Evolutionary conservation across 2,113 vertebrate species (phyloP), one percentile per base, ranked within the genome.

Genomic region (Epinephelus lanceolatus): DNA sequence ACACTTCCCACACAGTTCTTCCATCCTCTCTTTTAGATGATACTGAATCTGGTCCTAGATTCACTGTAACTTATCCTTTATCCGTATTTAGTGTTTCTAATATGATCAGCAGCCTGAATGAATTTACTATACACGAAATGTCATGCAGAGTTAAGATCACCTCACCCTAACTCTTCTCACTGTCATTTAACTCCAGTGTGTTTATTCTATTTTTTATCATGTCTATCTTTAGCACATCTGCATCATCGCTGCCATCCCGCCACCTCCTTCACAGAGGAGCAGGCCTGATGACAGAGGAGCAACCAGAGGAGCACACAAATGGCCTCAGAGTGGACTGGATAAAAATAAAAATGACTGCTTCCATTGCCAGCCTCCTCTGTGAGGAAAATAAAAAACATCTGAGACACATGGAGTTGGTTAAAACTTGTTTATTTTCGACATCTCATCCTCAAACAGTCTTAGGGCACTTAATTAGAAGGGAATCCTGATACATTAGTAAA

Each of bases 191-290:
- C 33, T 17, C 45, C 45, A 21, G 7, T 12, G 6, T 76, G 6
- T 45, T 68, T 15, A 52, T 14, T 53, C 9, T 21, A 19, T 33
- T 5, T 63, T 67, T 79, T 57, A 33, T 63, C 27, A 21, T 40
- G 10, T 73, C 21, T 23, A 9, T 68, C 33, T 70, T 27, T 30
- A 95, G 94, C 71, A 55, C 84, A 90, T 72, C 85, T 94, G 68
- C 93, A 95, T 83, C 94, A 93, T 77, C 91, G 88, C 2, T 18
- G 42, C 12, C 89, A 88, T 63, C 80, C 79, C 2, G 75, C 68
- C 40, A 30, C n/a, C 25, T 76, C 62, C 49, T 0, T 67, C 60
- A 78, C 59, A 53, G 86, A 86, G 45, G 85, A 90, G 66, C 81
- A 76, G 33, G 57, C 21, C 61, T 33, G 77, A 62, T 81, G 55